Base-by-base conservation (phyloP, 2,888 invertebrate species). In the Opisthograptis luteolata region DNA sequence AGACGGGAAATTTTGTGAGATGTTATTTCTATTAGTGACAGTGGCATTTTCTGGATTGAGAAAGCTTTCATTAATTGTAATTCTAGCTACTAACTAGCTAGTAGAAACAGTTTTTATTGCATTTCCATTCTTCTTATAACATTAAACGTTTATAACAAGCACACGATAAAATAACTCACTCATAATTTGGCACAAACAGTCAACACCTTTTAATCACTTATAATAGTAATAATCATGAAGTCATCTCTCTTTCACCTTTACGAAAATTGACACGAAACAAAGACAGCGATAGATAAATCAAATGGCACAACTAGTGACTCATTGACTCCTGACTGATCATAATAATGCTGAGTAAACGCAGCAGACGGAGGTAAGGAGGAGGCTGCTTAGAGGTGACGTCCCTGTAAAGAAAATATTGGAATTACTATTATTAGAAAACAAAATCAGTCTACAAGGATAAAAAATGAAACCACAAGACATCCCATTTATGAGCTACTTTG, bases 331-430 rank as follows among this genome's bases (percentile, higher is more conserved):
- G 49, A 53, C 57, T 46, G 59, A 76, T 78, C 76, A 77, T 76
- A 77, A 76, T 41, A 73, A 53, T 14, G 65, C 57, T 10, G 59
- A 65, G 49, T 54, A 50, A 5, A 62, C 68, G 58, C 75, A 72
- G 58, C 75, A 72, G 6, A 64, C 10, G 7, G 55, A 45, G 1
- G 65, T 64, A 15, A 75, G 60, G 32, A 65, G 35, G 7, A 57
- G 25, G 52, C 62, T 74, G 60, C 46, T 42, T 2, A 55, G 5
- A 9, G 46, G 14, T 12, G 51, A 49, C 13, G 64, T 45, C 53
- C 75, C 76, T 76, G 68, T 1, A 56, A 54, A 9, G 13, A 49
- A 24, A 42, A 40, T 6, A 10, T 3, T 9, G 17, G 1, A n/a
- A 14, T 10, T 9, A 1, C 9, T n/a, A 14, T 22, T 44, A 30